Evolutionary conservation across 1,140 invertebrate species (phyloP).

Genomic region (Geopemphigus sp.): DNA sequence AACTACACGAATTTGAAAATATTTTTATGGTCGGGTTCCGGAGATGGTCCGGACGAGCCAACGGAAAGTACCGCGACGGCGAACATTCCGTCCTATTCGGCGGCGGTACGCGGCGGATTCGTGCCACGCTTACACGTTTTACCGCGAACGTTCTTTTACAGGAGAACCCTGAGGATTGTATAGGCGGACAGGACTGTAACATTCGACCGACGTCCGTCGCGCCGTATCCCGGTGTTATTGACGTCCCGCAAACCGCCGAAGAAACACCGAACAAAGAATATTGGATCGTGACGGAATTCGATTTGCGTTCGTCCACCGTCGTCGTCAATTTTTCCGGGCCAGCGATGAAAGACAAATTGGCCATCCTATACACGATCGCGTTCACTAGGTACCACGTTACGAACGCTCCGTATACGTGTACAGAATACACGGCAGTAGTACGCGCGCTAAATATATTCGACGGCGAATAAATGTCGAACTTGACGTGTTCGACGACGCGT

Average conservation of each 20-base stretch:
- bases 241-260: slow-evolving; percentile 49
- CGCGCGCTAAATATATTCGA: no score
- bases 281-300: slow-evolving; percentile 75
- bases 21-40: slow-evolving; percentile 81
- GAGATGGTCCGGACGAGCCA: slow-evolving; percentile 62
- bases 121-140: no score
- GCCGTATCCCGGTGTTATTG: slow-evolving; percentile 57
- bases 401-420: no score
- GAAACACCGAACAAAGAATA: slow-evolving; percentile 61
- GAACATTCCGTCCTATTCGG: slow-evolving; percentile 34
- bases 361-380: slow-evolving; percentile 58
- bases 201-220: slow-evolving; percentile 54
- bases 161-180: slow-evolving; percentile 47
- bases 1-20: slow-evolving; percentile 65
- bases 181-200: slow-evolving; percentile 51
- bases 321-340: slow-evolving; percentile 53
- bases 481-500: no score
- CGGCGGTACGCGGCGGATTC: not conserved
- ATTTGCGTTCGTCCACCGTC: slow-evolving; percentile 51
- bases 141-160: not conserved
- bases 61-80: not conserved
- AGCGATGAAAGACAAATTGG: slow-evolving; percentile 57
- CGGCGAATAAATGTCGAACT: no score
- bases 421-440: no score
- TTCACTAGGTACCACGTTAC: slow-evolving; percentile 59